These are phyloP conservation scores for Lepidiolamprologus cunningtoni DNA, from an alignment of 2,113 vertebrate species.

Conservation along the genomic window DNA sequence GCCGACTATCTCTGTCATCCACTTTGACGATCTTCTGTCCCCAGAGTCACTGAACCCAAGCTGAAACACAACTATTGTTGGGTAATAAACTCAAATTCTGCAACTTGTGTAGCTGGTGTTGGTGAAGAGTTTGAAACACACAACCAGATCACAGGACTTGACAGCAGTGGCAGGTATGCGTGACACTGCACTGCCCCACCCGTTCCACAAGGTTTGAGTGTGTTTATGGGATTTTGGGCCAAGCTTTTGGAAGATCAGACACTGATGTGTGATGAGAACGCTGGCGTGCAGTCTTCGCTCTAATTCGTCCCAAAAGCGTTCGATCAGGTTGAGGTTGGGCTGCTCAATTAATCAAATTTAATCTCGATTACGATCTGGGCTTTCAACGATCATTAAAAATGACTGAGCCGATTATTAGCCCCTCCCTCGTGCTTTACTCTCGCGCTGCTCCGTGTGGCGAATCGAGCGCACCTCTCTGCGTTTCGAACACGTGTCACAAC, in stretches of 20 bases:
- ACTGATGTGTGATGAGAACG: not conserved
- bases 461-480: too few species aligned
- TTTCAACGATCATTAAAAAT: too few species aligned
- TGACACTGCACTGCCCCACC: not conserved
- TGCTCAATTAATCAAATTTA: too few species aligned
- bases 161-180: not conserved
- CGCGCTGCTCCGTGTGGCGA: too few species aligned
- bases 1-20: rapidly evolving
- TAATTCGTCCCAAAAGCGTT: not conserved
- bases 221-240: not conserved
- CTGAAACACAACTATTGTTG: not conserved
- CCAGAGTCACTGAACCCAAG: not conserved
- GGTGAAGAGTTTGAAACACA: not conserved
- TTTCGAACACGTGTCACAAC: too few species aligned
- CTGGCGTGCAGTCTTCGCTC: rapidly evolving
- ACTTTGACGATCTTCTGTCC: not conserved
- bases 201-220: not conserved
- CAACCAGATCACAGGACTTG: not conserved
- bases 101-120: not conserved
- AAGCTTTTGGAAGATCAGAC: not conserved
- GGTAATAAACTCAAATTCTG: not conserved
- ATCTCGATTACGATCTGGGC: too few species aligned
- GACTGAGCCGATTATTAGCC: too few species aligned
- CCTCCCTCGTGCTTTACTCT: too few species aligned
- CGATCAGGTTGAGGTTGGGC: not conserved